Base-by-base conservation (phyloP, 2,888 invertebrate species). In the Catocala fraxini region DNA sequence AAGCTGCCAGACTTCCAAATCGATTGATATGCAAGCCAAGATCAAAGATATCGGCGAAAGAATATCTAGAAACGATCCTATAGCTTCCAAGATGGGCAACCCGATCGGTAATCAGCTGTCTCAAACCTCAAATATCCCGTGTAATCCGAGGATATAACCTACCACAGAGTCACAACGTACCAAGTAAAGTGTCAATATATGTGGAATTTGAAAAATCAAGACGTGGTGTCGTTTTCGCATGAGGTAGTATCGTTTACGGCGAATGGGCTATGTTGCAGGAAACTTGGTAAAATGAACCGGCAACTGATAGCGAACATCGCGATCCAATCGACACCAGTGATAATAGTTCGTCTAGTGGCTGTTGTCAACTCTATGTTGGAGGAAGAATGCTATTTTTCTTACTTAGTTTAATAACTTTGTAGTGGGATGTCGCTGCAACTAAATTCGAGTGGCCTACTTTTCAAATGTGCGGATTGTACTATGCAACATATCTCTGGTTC, bases 201-300 rank as follows among this genome's bases (percentile, higher is more conserved):
- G 51, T 51, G 80, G 82, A 84, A 86, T 86, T 84, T 79, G 66
- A 78, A 83, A 85, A 85, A 82, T 79, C 79, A 56, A 51, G 65
- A 53, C 35, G 65, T 47, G 76, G 86, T 85, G 80, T 86, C 86
- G 54, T 68, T 68, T 83, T 65, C 62, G 70, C 56, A 53, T 48
- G n/a, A 56, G 12, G 33, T 63, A 64, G 62, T 76, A 69, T 73
- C 64, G 59, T 52, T 81, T 80, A 78, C 73, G 73, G 71, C 67
- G 80, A 80, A 77, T 63, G 62, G 63, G 60, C 55, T 58, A 53
- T 63, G 63, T 84, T 70, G 75, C 83, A 81, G 84, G 86, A 86
- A 86, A 77, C 73, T 12, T 62, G 51, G 83, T 77, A 79, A 77
- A 64, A 51, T 51, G 80, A 77, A 55, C 63, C 62, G 63, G 70